phyloP scores from a whole-genome alignment of 2,888 invertebrate genomes.

The Rhyacophila evoluta region DNA sequence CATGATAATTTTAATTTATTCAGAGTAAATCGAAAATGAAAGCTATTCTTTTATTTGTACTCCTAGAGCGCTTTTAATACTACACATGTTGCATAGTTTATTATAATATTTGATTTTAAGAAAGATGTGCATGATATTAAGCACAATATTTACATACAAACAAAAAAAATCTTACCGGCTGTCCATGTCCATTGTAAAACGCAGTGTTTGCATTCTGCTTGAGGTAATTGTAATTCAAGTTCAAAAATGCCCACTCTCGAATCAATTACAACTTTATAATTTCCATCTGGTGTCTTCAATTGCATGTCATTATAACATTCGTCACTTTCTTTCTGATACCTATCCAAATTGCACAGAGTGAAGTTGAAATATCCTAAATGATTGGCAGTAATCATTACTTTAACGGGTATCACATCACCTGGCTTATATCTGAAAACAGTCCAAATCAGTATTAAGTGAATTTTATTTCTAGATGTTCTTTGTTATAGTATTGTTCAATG shows the following conservation, averaged over 20 bases:
- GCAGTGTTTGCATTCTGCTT: slow-evolving; percentile 67
- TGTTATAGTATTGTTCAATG: neutral
- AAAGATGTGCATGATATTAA: no score
- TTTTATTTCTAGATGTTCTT: no score
- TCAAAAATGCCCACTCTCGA: slow-evolving; percentile 56
- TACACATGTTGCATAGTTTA: no score
- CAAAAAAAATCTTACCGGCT: slow-evolving; percentile 64
- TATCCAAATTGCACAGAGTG: slow-evolving; percentile 66
- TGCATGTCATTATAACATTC: slow-evolving; percentile 65
- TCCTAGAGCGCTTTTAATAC: no score
- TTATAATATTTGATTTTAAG: no score
- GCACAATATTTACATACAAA: no score
- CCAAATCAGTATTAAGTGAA: neutral
- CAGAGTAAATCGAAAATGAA: no score
- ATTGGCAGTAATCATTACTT: slow-evolving; percentile 63
- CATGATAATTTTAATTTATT: no score
- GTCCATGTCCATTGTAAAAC: slow-evolving; percentile 71
- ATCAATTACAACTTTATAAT: slow-evolving; percentile 45
- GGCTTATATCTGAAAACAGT: slow-evolving; percentile 56
- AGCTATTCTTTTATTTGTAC: no score
- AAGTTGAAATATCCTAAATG: slow-evolving; percentile 67
- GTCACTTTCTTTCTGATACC: slow-evolving; percentile 64
- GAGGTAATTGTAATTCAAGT: slow-evolving; percentile 61
- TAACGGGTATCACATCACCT: slow-evolving; percentile 58
- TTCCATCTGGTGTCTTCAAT: slow-evolving; percentile 59